Percentiles rank a stretch among this genome's conserved stretches.
Evolutionary conservation across 1,140 invertebrate species (phyloP).

Genomic region (Pinna nobilis): DNA sequence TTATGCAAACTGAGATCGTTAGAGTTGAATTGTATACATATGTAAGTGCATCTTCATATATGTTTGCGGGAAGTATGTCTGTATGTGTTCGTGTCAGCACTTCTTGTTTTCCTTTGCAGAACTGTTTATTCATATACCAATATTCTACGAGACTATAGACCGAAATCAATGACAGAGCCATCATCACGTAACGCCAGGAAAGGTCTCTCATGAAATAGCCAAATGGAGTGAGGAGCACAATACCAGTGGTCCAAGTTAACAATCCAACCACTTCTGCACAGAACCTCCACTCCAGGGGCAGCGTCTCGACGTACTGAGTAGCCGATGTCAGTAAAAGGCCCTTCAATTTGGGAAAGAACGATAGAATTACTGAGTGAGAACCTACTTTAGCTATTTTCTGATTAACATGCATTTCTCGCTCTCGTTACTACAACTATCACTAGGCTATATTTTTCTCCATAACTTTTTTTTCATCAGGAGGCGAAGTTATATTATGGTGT

Average conservation of each 20-base stretch:
- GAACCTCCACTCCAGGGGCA: conserved; percentile 46
- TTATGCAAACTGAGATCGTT: not conserved
- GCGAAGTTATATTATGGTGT: too few relatives aligned
- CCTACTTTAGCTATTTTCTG: not conserved
- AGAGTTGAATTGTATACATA: conserved; percentile 1
- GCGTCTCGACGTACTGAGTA: conserved; percentile 22
- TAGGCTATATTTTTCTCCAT: too few relatives aligned
- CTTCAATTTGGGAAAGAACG: conserved; percentile 33
- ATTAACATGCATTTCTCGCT: too few relatives aligned
- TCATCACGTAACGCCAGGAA: conserved; percentile 54
- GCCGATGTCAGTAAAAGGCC: conserved; percentile 44
- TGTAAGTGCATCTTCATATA: not conserved
- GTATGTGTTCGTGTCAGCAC: too few relatives aligned
- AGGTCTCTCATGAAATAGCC: conserved; percentile 44
- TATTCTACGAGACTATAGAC: conserved; percentile 43
- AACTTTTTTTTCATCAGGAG: too few relatives aligned
- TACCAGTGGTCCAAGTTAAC: conserved; percentile 44
- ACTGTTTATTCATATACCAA: conserved; percentile 24
- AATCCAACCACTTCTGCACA: conserved; percentile 31
- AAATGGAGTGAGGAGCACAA: conserved; percentile 39
- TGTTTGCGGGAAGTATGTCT: too few relatives aligned
- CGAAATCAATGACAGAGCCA: conserved; percentile 41
- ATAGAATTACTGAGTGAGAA: not conserved
- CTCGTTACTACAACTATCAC: too few relatives aligned
- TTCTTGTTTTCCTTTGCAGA: too few relatives aligned